These are phyloP conservation scores for Zaprionus obscuricornis DNA, from an alignment of 2,888 invertebrate species.

Conservation along the genomic window DNA sequence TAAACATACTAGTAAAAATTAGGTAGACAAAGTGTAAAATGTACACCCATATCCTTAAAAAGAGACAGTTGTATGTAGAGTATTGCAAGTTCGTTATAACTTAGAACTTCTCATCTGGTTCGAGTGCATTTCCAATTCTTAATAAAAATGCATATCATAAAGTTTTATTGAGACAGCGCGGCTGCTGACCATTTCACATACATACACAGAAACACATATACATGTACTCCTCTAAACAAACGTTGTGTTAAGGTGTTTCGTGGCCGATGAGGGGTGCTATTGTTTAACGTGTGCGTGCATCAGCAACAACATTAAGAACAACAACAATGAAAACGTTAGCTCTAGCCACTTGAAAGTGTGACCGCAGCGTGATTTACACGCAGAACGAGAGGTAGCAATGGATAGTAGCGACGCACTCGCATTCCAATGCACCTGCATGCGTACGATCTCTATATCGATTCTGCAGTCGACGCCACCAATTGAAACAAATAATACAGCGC, in stretches of 20 bases:
- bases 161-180: slow-evolving; percentile 70
- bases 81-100: slow-evolving; percentile 21
- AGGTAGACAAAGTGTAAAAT: no score
- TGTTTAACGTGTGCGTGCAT: slow-evolving; percentile 64
- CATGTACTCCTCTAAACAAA: slow-evolving; percentile 53
- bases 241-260: slow-evolving; percentile 69
- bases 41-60: no score
- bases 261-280: slow-evolving; percentile 63
- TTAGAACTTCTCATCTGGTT: slow-evolving; percentile 49
- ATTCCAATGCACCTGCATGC: slow-evolving; percentile 76
- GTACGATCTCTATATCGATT: slow-evolving; percentile 36
- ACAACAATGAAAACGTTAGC: slow-evolving; percentile 38
- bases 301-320: slow-evolving; percentile 16
- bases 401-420: slow-evolving; percentile 54
- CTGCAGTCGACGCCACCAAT: slow-evolving; percentile 60
- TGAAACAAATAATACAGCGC: slow-evolving; percentile 62
- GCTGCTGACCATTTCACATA: slow-evolving; percentile 59
- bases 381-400: slow-evolving; percentile 35
- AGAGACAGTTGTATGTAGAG: no score
- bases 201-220: slow-evolving; percentile 8
- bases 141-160: slow-evolving; percentile 74
- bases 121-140: slow-evolving; percentile 67
- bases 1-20: no score
- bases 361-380: slow-evolving; percentile 77
- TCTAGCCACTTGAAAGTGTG: slow-evolving; percentile 78